Percentiles rank a stretch among this genome's conserved stretches.
Conservation (phyloP, 1,140 invertebrate genomes). For the Hyles euphorbiae region DNA sequence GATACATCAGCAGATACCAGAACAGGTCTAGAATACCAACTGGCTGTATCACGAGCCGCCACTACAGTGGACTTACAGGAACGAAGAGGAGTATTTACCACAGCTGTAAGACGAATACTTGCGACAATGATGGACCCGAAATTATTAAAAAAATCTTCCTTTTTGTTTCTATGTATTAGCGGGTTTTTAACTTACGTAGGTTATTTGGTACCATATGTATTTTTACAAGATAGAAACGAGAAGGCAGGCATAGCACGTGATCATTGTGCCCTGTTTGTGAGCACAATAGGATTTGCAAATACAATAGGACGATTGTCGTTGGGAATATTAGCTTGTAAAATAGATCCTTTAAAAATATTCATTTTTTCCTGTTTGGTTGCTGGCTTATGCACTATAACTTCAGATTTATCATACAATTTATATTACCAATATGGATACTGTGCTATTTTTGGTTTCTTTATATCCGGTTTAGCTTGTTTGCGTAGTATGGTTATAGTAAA, state of each 20-base stretch:
- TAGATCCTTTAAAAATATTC: slow-evolving; percentile 44
- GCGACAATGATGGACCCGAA: slow-evolving; percentile 68
- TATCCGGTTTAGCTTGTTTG: slow-evolving; percentile 43
- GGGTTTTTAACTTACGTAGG: slow-evolving; percentile 56
- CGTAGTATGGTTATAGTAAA: slow-evolving; percentile 53
- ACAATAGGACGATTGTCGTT: slow-evolving; percentile 45
- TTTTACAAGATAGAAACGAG: slow-evolving; percentile 44
- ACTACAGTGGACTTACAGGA: slow-evolving; percentile 55
- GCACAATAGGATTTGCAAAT: slow-evolving; percentile 53
- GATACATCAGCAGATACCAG: slow-evolving; percentile 34
- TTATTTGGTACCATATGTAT: slow-evolving; percentile 58
- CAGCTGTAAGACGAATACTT: slow-evolving; percentile 54
- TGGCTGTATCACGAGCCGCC: slow-evolving; percentile 60
- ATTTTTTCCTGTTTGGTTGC: slow-evolving; percentile 27
- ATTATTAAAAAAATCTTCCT: slow-evolving; percentile 48
- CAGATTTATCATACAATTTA: slow-evolving; percentile 43
- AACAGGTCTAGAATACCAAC: slow-evolving; percentile 66
- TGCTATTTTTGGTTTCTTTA: slow-evolving; percentile 51
- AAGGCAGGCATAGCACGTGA: slow-evolving; percentile 33
- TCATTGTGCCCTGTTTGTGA: slow-evolving; percentile 51
- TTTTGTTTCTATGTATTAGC: slow-evolving; percentile 42
- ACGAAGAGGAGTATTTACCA: slow-evolving; percentile 55
- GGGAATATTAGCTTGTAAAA: slow-evolving; percentile 48
- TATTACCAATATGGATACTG: slow-evolving; percentile 60
- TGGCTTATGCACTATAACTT: slow-evolving; percentile 42